These are phyloP conservation scores for Meiosimyza decipiens DNA, from an alignment of 2,888 invertebrate species.

Conservation along the genomic window DNA sequence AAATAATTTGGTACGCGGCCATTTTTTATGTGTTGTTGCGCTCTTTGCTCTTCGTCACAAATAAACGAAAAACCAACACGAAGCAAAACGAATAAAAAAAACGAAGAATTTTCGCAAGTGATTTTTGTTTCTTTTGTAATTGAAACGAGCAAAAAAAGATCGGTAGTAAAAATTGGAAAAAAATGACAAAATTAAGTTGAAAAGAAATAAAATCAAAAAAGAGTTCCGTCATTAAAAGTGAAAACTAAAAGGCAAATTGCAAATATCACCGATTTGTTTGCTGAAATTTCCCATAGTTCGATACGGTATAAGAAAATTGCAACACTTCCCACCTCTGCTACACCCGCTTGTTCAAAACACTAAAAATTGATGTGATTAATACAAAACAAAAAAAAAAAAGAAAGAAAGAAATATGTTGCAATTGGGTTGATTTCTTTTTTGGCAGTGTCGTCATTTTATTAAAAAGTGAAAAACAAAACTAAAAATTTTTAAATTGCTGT, in stretches of 20 bases:
- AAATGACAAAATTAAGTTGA: neutral
- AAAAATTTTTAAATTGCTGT: too few species aligned
- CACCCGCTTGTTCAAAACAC: too few species aligned
- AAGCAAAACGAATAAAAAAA: slow-evolving; percentile 47
- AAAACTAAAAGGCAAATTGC: neutral
- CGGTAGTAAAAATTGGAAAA: too few species aligned
- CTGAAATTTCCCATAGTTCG: too few species aligned
- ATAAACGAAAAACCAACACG: slow-evolving; percentile 41
- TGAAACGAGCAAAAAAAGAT: too few species aligned
- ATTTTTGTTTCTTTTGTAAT: slow-evolving; percentile 1
- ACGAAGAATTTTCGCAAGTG: slow-evolving; percentile 41
- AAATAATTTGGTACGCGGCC: slow-evolving; percentile 58
- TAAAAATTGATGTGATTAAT: neutral
- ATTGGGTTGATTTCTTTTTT: too few species aligned
- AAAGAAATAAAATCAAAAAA: slow-evolving; percentile 18
- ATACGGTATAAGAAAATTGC: neutral
- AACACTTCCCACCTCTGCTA: too few species aligned
- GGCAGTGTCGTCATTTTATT: too few species aligned
- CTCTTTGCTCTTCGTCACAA: slow-evolving; percentile 29
- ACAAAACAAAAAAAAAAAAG: neutral
- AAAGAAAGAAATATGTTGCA: neutral
- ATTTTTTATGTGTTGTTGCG: slow-evolving; percentile 53
- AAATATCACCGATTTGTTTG: neutral
- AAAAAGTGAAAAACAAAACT: too few species aligned
- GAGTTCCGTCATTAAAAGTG: slow-evolving; percentile 25